phyloP scores from a whole-genome alignment of 2,797 vertebrate genomes.

The Yasuhikotakia modesta region DNA sequence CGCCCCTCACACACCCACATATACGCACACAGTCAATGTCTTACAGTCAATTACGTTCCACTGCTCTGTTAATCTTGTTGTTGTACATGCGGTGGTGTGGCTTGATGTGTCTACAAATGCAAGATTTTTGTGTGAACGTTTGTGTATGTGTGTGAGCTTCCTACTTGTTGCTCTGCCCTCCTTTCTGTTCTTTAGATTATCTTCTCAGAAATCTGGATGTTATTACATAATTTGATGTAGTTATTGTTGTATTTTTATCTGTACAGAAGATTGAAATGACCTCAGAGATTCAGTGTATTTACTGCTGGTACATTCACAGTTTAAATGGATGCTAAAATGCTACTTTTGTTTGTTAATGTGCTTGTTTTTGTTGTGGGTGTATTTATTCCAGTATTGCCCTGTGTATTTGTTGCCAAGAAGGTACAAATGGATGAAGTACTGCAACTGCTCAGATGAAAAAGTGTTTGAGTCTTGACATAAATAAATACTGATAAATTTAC shows the following conservation, averaged over 20 bases:
- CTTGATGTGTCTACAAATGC: neutral
- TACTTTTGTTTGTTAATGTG: constrained; percentile 42
- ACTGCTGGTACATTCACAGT: constrained; percentile 69
- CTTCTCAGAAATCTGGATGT: constrained; percentile 61
- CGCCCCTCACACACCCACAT: neutral
- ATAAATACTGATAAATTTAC: constrained; percentile 61
- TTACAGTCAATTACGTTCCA: constrained; percentile 79
- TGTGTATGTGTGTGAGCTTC: constrained; percentile 49
- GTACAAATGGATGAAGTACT: too few relatives aligned
- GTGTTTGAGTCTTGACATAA: constrained; percentile 67
- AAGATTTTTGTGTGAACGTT: constrained; percentile 33
- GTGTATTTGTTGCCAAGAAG: constrained; percentile 71
- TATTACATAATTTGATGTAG: constrained; percentile 71
- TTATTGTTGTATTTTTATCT: constrained; percentile 75
- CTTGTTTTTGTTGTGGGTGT: constrained; percentile 53
- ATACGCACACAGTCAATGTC: constrained; percentile 3
- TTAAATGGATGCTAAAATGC: constrained; percentile 63
- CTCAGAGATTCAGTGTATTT: constrained; percentile 76
- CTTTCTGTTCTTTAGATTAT: constrained; percentile 67
- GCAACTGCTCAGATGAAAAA: constrained; percentile 65
- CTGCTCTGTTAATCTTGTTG: constrained; percentile 58
- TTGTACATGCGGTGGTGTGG: constrained; percentile 43
- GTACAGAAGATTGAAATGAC: constrained; percentile 79
- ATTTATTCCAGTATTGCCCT: constrained; percentile 71
- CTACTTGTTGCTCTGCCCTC: constrained; percentile 25